Base-by-base conservation (phyloP, 2,888 invertebrate species). In the Teleogryllus oceanicus region DNA sequence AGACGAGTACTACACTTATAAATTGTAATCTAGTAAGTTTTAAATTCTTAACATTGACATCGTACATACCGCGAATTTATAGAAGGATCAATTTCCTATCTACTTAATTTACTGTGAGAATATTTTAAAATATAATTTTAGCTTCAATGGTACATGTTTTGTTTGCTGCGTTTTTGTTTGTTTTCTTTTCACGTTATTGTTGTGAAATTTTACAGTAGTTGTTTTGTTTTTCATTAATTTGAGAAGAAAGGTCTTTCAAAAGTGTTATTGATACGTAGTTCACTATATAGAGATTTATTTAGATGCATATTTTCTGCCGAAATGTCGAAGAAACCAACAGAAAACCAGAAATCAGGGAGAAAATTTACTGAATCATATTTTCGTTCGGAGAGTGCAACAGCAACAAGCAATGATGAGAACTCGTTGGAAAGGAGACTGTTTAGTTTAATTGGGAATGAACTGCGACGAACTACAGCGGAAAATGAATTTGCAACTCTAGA, bases 201-300 rank as follows among this genome's bases (percentile, higher is more conserved):
- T 62, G n/a, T 62, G 37, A 62, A 62, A 62, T 62, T 62, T 18
- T 62, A n/a, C 62, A n/a, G 13, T 62, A n/a, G 16, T 18, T 62
- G 62, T 62, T 62, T 62, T 62, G 62, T 62, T 62, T 62, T n/a
- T 62, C 62, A 62, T n/a, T 62, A 62, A 18, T 62, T 62, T n/a
- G n/a, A 62, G 62, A 62, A 62, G 62, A 13, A 62, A 62, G 37
- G 37, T 37, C 37, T 37, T 37, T 37, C 37, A 37, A 37, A 37
- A 37, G 37, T 37, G 37, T 37, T 37, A 37, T 37, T 37, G 37
- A 37, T 37, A 37, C 37, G 37, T 37, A 37, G 37, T 37, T 37
- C 37, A 37, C 8, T 37, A 37, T 37, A 37, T 37, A 37, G 37
- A 37, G 37, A 37, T 37, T 37, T 37, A 37, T 8, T 37, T 37